Base-by-base conservation (phyloP, 2,113 vertebrate species). In the Ondatra zibethicus region DNA sequence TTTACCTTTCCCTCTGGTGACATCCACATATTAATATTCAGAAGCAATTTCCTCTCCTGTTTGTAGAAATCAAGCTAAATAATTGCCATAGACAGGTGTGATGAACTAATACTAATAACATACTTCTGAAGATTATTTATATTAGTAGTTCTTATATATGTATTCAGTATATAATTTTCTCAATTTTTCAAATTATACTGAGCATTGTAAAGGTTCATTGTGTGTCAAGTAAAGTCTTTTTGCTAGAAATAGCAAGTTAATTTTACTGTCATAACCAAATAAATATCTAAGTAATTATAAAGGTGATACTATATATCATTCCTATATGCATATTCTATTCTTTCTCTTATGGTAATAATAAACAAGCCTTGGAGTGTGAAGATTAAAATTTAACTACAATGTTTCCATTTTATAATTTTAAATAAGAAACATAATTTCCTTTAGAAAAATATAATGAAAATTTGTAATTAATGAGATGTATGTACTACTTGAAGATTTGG, bases 1-100 rank as follows among this genome's bases (percentile, higher is more conserved):
- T 96, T 95, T 65, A 92, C 78, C 13, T 85, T 84, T 89, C 65
- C 58, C 50, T 96, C 52, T 36, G 17, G 52, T 52, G 8, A 84
- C 42, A 78, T 92, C 55, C 16, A 42, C 91, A 93, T 94, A 75
- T 95, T 95, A 73, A 86, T 68, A 65, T 82, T 33, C n/a, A 94
- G 31, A 91, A 76, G 50, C 77, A 68, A 88, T 95, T 72, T 91
- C 3, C 36, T 17, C 55, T 95, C 3, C 65, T 52, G n/a, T 95
- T 96, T 84, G 78, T 14, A 95, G 11, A 93, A 90, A n/a, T 27
- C 31, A 90, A 88, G 72, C 39, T 45, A 68, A 70, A 92, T 88
- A 73, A 17, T 80, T 3, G 10, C 11, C 84, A 68, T 5, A 50
- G 12, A 68, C n/a, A 95, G 52, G 1, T 66, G 63, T 68, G 27